These are phyloP conservation scores for Erannis defoliaria DNA, from an alignment of 2,888 invertebrate genomes.

Conservation along the genomic window DNA sequence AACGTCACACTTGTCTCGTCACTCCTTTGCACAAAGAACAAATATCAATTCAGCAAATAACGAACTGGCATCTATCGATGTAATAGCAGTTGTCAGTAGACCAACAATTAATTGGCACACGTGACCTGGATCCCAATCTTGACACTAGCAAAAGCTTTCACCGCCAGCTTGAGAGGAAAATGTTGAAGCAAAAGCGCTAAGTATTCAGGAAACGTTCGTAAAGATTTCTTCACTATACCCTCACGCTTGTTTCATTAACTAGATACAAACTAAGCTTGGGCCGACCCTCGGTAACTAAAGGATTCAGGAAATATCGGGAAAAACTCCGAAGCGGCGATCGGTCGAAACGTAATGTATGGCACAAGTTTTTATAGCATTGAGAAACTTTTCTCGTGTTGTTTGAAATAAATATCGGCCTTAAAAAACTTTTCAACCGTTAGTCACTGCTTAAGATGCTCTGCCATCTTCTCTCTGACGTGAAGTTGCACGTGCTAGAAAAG, in stretches of 20 bases:
- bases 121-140: background rate
- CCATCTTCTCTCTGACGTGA: too few relatives aligned
- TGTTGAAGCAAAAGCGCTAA: conserved; percentile 2
- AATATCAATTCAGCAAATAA: background rate
- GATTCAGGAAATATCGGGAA: conserved; percentile 16
- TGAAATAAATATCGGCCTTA: too few relatives aligned
- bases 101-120: conserved; percentile 6
- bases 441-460: too few relatives aligned
- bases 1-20: too few relatives aligned
- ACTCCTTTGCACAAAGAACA: too few relatives aligned
- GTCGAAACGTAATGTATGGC: conserved; percentile 4
- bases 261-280: conserved; percentile 30
- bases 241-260: conserved; percentile 38
- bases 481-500: too few relatives aligned
- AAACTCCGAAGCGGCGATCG: background rate
- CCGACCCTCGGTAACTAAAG: conserved; percentile 11
- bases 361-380: conserved; percentile 10
- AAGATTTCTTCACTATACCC: conserved; percentile 26
- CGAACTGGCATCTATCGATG: background rate
- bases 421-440: too few relatives aligned
- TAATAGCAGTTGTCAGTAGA: background rate
- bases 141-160: background rate
- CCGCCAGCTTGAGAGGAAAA: background rate
- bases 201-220: conserved; percentile 12
- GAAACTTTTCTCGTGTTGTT: conserved; percentile 3